Base-by-base conservation (phyloP, 2,888 invertebrate species). In the Amorpha juglandis region DNA sequence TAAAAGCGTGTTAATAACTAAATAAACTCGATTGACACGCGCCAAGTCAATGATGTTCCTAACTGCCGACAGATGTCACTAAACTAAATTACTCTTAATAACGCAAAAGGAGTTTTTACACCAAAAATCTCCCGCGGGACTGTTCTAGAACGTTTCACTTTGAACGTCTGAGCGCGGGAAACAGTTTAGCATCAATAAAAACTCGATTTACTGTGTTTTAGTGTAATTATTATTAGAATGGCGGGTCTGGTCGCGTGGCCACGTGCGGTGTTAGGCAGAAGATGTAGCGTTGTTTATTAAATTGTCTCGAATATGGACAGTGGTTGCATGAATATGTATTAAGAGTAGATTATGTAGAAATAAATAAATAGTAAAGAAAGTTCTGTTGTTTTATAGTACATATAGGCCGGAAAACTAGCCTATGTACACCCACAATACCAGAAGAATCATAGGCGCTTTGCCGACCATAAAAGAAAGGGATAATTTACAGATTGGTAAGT, bases 221-320 rank as follows among this genome's bases (percentile, higher is more conserved):
- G 16, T 35, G 35, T 55, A 55, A 55, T 55, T 55, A 55, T 55
- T 55, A 55, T 55, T 55, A 55, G 55, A 55, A 35, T 38, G 33
- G 35, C 35, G 55, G 11, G 35, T 55, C 63, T 48, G 50, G 45
- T 16, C 63, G 63, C 63, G 63, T 63, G 63, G 63, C 63, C 27
- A 0, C 4, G 48, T 33, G 19, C 8, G 45, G 47, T 11, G 14
- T 11, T 48, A 62, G 47, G n/a, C 7, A 19, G 1, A 38, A 55
- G 14, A 21, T n/a, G 16, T 9, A 11, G 55, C 55, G 55, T 27
- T 1, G 27, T 4, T 27, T 27, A 27, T 4, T n/a, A n/a, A n/a
- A n/a, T n/a, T n/a, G n/a, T n/a, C n/a, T n/a, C n/a, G n/a, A n/a
- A n/a, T n/a, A n/a, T n/a, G n/a, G n/a, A n/a, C n/a, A n/a, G n/a